A percentile compares a stretch with the other conserved stretches of the same genome.
Conservation (phyloP, 2,113 vertebrate species). For the Ardeotis arabs region DNA sequence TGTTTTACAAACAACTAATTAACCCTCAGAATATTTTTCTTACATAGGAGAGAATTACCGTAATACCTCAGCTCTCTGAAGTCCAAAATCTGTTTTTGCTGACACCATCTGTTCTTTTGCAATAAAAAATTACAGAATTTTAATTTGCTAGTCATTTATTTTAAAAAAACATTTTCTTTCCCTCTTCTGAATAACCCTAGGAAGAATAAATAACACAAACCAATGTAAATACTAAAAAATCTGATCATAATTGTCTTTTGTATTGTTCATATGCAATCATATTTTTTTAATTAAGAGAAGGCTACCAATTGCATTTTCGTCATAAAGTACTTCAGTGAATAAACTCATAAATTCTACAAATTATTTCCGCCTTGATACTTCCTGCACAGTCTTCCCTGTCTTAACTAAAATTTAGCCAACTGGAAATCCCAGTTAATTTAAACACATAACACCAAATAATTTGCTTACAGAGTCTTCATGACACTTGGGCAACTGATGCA, state of each 20-base stretch:
- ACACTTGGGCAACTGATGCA: background rate
- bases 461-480: background rate
- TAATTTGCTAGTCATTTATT: background rate
- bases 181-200: background rate
- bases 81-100: background rate
- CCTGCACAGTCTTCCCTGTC: background rate
- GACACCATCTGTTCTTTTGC: background rate
- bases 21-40: background rate
- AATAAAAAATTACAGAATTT: background rate
- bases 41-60: background rate
- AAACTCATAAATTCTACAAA: background rate
- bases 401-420: background rate
- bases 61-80: background rate
- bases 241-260: fast-evolving
- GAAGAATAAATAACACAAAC: background rate
- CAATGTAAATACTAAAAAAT: background rate
- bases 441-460: background rate
- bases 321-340: background rate
- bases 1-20: background rate
- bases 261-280: background rate
- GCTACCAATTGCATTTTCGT: background rate
- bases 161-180: background rate
- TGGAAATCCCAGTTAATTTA: background rate
- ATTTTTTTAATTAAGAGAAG: background rate
- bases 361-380: background rate